Evolutionary conservation across 2,113 vertebrate species (phyloP).

Genomic region (Dicerorhinus sumatrensis): DNA sequence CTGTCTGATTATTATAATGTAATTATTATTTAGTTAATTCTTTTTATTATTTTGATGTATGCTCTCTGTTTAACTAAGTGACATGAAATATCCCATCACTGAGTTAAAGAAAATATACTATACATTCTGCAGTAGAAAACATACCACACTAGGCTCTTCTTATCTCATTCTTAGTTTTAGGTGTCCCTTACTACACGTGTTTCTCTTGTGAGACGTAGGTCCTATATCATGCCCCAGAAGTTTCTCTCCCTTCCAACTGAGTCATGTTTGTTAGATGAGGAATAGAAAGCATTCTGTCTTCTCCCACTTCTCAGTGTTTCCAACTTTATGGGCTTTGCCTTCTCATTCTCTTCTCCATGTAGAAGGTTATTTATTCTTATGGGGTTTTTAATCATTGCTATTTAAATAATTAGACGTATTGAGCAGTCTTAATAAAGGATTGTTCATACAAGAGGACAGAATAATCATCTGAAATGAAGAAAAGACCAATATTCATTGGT

Average conservation of each 20-base stretch:
- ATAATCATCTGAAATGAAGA: neutral
- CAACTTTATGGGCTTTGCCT: neutral
- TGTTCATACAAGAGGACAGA: neutral
- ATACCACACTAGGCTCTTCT: neutral
- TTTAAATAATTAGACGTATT: neutral
- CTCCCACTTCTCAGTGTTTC: neutral
- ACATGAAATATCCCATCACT: neutral
- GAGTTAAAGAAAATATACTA: neutral
- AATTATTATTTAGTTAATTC: neutral
- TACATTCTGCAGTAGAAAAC: neutral
- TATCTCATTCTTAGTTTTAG: neutral
- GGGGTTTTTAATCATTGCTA: neutral
- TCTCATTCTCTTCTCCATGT: neutral
- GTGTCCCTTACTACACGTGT: neutral
- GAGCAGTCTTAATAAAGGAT: neutral
- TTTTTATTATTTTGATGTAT: neutral
- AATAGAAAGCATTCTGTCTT: neutral
- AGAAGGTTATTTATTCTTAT: neutral
- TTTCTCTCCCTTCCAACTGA: neutral
- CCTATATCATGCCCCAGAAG: neutral
- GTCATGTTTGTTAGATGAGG: neutral
- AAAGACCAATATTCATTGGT: neutral
- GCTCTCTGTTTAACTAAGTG: neutral
- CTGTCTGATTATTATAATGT: neutral
- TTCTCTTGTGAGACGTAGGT: neutral